Evolutionary conservation across 1,140 invertebrate species (phyloP), one percentile per base, ranked within the genome.

Genomic region (Eulimnadia texana): DNA sequence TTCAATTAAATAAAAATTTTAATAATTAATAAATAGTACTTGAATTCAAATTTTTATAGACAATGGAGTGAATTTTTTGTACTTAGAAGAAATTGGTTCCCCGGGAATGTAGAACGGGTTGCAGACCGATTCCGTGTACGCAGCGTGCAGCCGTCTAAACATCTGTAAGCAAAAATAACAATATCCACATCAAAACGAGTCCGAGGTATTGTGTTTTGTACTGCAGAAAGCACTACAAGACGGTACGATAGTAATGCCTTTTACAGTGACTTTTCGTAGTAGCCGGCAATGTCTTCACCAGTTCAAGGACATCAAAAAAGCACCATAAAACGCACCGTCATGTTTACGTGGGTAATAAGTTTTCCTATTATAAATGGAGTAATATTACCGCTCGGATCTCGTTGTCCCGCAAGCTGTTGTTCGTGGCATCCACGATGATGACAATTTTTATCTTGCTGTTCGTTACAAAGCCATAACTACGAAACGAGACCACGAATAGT

Each of bases 371-470:
- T n/a, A n/a, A n/a, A n/a, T n/a, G n/a, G n/a, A n/a, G n/a, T n/a
- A n/a, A n/a, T n/a, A 77, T 77, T 80, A 94, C 90, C 67, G 84
- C 86, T 75, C 91, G 78, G 2, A 97, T 90, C 78, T 98, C 94
- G 76, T 93, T 95, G 71, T 98, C 93, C 66, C 93, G 73, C 25
- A 95, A 76, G 9, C 84, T 83, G 55, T 84, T 83, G 70, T 92
- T 94, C 22, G 86, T 84, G 0, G 90, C 87, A 70, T 95, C 91
- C n/a, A 95, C 83, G 24, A 97, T 85, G 64, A 97, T 83, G 19
- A 98, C 85, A 72, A 97, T 88, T 73, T 97, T 98, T 16, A 96
- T 86, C 76, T 90, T 88, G 0, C 93, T 96, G 72, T 96, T 97
- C n/a, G 93, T 96, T 19, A 94, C 90, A 79, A 95, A 98, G 6